Evolutionary conservation across 2,797 vertebrate species (phyloP), one percentile per base, ranked within the genome.

Genomic region (Thamnophis elegans): DNA sequence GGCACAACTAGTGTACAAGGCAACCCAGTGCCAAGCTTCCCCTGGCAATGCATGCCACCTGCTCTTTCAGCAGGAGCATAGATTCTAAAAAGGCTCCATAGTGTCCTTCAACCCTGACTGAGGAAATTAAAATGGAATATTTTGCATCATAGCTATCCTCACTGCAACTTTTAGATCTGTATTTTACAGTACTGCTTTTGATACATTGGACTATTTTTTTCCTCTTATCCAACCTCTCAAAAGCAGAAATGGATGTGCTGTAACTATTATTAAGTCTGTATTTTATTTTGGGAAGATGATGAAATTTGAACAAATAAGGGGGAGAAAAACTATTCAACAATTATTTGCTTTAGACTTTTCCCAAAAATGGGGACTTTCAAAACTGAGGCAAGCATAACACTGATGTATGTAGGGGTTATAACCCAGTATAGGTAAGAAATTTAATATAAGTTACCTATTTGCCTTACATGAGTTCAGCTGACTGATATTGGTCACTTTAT

Each of bases 241-340:
- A 68, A 68, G 65, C 65, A 68, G 5, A 68, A 94, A 95, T 95
- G 91, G 94, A 90, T 0, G 0, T 28, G 28, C 14, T 88, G 20
- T 89, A 94, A 95, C 89, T 13, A 56, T 36, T 89, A 47, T 94
- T 93, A 95, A 91, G 14, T 0, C n/a, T 93, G 91, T 13, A 68
- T 36, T 87, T 93, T 94, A 32, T 92, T 95, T 78, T 78, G 36
- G 20, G 36, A 5, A 78, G 18, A 25, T 47, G 42, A 22, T 78
- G 9, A 78, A 78, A 78, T 42, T 42, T 78, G 73, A 78, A 78
- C 20, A 47, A 2, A 9, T 78, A 18, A 22, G 3, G 2, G 9
- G 3, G 0, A 22, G 7, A 9, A 3, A 4, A 22, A 78, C 36
- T 78, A 42, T 22, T 78, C 73, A 42, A 78, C 73, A 78, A 78